Base-by-base conservation (phyloP, 2,797 vertebrate species). In the Fringilla coelebs region DNA sequence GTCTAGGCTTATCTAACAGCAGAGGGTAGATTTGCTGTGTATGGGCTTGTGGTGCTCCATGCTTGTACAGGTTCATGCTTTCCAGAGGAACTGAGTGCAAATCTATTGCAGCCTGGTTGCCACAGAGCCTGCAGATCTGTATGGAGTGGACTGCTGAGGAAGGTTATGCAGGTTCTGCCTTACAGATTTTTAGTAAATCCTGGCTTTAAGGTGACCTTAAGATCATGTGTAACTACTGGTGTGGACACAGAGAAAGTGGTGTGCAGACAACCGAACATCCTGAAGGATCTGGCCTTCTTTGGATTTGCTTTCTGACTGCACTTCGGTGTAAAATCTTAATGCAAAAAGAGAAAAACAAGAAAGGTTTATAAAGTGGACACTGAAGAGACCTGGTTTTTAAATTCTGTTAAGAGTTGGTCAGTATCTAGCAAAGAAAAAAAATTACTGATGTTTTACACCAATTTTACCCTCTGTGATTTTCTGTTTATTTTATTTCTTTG, bases 401-500 rank as follows among this genome's bases (percentile, higher is more conserved):
- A 73, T 66, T 88, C 24, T 19, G 3, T 79, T 85, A 61, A 65
- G 61, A 85, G 26, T 22, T 13, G 1, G 13, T 58, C 21, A 66
- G 9, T 52, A 43, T 74, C 57, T 88, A 93, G 57, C 54, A 80
- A 79, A 90, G 36, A 83, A 87, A 94, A 87, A 89, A 82, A 81
- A 72, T 88, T 90, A 40, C 32, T 65, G 28, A 22, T 85, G 41
- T 62, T 85, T 95, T 90, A 94, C 63, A 95, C 94, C 78, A 86
- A 5, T 88, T 73, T 95, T 66, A 54, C 61, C 65, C 67, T 60
- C 88, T 79, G 82, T 93, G 74, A 93, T 67, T 65, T 92, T 97
- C 88, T 95, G 84, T 95, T 97, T 97, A 76, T 92, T 97, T 97
- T 94, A 65, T 96, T 97, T 94, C 68, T 96, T 93, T 79, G 90